Evolutionary conservation across 2,797 vertebrate species (phyloP).

Genomic region (Anisognathus igniventris): DNA sequence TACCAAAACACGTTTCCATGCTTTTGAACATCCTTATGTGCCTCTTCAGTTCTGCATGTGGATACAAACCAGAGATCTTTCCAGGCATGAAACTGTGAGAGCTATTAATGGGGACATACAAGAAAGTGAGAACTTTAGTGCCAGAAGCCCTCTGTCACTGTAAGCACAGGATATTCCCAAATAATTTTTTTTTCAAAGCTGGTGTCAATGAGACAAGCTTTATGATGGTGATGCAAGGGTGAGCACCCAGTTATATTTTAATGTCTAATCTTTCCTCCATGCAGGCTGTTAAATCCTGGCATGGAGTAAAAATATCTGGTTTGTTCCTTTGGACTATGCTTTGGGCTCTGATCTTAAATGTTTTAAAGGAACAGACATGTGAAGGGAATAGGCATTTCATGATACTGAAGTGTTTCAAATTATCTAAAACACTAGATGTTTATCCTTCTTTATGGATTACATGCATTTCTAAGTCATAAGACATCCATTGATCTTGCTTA

Average conservation of each 20-base stretch:
- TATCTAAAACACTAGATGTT: background rate
- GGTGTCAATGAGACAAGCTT: background rate
- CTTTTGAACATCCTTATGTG: background rate
- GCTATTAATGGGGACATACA: background rate
- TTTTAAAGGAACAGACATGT: background rate
- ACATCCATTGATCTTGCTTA: constrained; percentile 6
- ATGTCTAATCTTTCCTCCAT: background rate
- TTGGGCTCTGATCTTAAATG: background rate
- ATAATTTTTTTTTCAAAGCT: background rate
- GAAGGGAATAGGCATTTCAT: background rate
- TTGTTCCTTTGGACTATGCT: background rate
- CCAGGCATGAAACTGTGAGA: background rate
- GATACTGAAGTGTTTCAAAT: background rate
- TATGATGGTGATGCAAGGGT: background rate
- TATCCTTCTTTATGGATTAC: background rate
- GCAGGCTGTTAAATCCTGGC: background rate
- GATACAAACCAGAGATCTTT: background rate
- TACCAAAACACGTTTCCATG: background rate
- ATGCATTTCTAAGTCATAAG: background rate
- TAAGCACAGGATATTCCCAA: background rate
- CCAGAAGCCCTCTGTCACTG: background rate
- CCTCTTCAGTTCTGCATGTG: background rate
- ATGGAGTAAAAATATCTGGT: background rate
- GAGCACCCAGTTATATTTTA: background rate
- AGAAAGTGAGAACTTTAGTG: background rate